These are phyloP conservation scores for Semnornis frantzii DNA, from an alignment of 2,113 vertebrate genomes.

Conservation along the genomic window DNA sequence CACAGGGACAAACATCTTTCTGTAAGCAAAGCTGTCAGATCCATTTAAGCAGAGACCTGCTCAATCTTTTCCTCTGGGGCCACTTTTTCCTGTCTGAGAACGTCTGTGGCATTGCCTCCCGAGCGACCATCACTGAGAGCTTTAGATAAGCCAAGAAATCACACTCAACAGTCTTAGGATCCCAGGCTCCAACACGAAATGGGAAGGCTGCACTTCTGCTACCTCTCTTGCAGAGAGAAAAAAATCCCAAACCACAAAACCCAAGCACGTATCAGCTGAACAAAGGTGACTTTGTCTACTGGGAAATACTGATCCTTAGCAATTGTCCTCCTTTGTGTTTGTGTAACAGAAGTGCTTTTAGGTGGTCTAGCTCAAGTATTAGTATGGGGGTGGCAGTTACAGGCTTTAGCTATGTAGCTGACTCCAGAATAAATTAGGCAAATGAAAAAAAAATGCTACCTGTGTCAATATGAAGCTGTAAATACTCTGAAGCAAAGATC, in stretches of 20 bases:
- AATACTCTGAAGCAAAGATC: not conserved
- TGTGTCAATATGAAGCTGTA: slow-evolving; percentile 12
- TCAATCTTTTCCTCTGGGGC: slow-evolving; percentile 65
- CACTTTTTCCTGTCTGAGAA: slow-evolving; percentile 76
- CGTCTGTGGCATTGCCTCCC: slow-evolving; percentile 54
- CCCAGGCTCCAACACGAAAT: slow-evolving; percentile 51
- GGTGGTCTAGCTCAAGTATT: slow-evolving; percentile 31
- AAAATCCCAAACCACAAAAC: not conserved
- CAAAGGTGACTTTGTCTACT: slow-evolving; percentile 56
- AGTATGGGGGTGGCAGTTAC: not conserved
- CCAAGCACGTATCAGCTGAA: slow-evolving; percentile 35
- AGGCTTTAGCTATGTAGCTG: not conserved
- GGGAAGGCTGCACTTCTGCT: slow-evolving; percentile 65
- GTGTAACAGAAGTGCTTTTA: slow-evolving; percentile 38
- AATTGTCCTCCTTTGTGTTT: slow-evolving; percentile 56
- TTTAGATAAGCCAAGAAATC: slow-evolving; percentile 75
- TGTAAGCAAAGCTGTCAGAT: slow-evolving; percentile 73
- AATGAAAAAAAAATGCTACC: not conserved
- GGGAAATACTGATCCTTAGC: slow-evolving; percentile 23
- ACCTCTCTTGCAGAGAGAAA: slow-evolving; percentile 8
- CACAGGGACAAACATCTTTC: slow-evolving; percentile 78
- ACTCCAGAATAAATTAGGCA: not conserved
- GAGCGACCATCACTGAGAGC: slow-evolving; percentile 60
- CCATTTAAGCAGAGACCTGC: slow-evolving; percentile 68
- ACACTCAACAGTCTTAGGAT: slow-evolving; percentile 54